Evolutionary conservation across 2,888 invertebrate species (phyloP).

Genomic region (Tridacna crocea): DNA sequence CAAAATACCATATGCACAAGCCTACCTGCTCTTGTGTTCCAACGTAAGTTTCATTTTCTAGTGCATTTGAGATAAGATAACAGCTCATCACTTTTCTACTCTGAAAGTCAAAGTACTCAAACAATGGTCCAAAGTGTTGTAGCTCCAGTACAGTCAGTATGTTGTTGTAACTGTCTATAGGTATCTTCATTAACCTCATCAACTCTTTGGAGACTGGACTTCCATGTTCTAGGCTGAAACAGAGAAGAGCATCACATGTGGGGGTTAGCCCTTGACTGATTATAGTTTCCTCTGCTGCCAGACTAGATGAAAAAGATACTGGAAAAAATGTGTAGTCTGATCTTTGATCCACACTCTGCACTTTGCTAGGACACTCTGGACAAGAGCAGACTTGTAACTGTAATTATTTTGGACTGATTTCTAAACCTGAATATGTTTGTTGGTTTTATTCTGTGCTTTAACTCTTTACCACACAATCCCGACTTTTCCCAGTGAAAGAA

Average conservation of each 20-base stretch:
- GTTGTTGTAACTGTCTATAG: constrained; percentile 97
- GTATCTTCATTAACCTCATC: constrained; percentile 95
- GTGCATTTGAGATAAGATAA: constrained; percentile 94
- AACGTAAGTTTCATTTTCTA: constrained; percentile 95
- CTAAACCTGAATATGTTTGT: no score
- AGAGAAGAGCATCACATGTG: no score
- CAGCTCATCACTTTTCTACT: constrained; percentile 94
- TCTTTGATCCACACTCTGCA: not conserved
- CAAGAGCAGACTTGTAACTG: no score
- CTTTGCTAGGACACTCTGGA: no score
- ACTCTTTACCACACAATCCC: no score
- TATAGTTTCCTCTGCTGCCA: no score
- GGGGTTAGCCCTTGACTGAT: no score
- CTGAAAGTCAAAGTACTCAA: constrained; percentile 93
- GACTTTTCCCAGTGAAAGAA: no score
- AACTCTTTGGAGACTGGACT: constrained; percentile 94
- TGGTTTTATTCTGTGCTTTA: no score
- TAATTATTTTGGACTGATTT: no score
- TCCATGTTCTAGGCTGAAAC: constrained; percentile 80
- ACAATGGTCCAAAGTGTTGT: constrained; percentile 93
- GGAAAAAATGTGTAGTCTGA: not conserved
- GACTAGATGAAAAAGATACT: not conserved
- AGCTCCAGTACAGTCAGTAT: constrained; percentile 94
- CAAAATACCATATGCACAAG: no score
- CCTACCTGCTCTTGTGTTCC: constrained; percentile 93